Conservation (phyloP, 2,888 invertebrate species). For the Quadroppia sp. region DNA sequence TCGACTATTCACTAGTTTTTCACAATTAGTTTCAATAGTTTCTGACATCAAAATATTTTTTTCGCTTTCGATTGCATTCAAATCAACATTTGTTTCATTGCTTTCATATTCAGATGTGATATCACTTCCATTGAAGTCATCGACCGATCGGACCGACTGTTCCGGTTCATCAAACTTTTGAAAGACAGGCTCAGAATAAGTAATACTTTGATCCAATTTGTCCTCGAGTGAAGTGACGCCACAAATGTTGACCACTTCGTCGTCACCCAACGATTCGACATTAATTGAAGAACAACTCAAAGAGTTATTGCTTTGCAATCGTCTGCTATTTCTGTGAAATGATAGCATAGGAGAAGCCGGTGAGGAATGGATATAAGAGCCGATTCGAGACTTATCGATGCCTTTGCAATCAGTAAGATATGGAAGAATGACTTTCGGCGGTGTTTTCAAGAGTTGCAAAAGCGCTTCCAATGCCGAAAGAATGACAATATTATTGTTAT, state of each 20-base stretch:
- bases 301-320: conserved; percentile 23
- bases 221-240: conserved; percentile 25
- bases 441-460: conserved; percentile 61
- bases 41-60: neutral
- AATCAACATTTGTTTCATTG: neutral
- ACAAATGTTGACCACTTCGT: conserved; percentile 14
- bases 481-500: conserved; percentile 75
- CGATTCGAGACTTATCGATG: conserved; percentile 24
- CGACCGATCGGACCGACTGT: neutral
- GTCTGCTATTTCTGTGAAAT: conserved; percentile 11
- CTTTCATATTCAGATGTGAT: neutral
- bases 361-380: conserved; percentile 13
- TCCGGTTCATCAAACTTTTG: neutral
- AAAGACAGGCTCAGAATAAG: neutral
- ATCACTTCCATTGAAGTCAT: conserved; percentile 4
- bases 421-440: conserved; percentile 58
- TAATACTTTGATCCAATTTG: conserved; percentile 14
- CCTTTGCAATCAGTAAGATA: conserved; percentile 56
- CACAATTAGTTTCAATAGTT: neutral
- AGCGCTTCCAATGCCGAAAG: conserved; percentile 77
- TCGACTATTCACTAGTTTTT: neutral
- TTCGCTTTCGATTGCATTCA: neutral
- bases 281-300: conserved; percentile 34
- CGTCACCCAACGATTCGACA: conserved; percentile 16
- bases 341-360: conserved; percentile 31